Evolutionary conservation across 2,888 invertebrate species (phyloP).

Genomic region (Platycheirus rosarum): DNA sequence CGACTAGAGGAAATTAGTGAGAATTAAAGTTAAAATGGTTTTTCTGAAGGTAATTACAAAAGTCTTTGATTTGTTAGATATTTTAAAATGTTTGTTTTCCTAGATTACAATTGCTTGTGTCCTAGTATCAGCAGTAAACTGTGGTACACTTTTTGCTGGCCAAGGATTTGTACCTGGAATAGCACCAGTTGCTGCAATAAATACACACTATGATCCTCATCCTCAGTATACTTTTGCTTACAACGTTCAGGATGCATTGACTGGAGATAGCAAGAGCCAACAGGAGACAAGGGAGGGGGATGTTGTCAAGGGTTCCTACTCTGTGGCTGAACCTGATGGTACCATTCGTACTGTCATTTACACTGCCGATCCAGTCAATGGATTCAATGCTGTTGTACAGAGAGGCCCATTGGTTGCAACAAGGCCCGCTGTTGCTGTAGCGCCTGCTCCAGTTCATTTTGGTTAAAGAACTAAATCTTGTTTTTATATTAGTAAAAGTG

Average conservation of each 20-base stretch:
- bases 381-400: constrained; percentile 84
- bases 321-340: constrained; percentile 80
- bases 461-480: constrained; percentile 8
- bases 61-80: not conserved
- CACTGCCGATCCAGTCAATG: constrained; percentile 80
- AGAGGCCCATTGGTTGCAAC: constrained; percentile 83
- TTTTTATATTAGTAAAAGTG: constrained; percentile 6
- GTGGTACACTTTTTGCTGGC: constrained; percentile 75
- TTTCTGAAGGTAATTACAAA: constrained; percentile 46
- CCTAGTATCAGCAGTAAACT: constrained; percentile 61
- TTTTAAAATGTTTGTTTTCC: not conserved
- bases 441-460: constrained; percentile 42
- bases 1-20: constrained; percentile 1
- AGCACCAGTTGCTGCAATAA: constrained; percentile 75
- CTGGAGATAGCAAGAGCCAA: constrained; percentile 85
- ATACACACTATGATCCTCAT: constrained; percentile 78
- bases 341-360: constrained; percentile 79
- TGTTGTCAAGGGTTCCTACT: constrained; percentile 83
- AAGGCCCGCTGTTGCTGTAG: constrained; percentile 49
- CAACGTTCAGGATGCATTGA: constrained; percentile 87
- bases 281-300: constrained; percentile 85
- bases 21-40: constrained; percentile 35
- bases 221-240: constrained; percentile 88
- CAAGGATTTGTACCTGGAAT: constrained; percentile 59
- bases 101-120: constrained; percentile 54